Evolutionary conservation across 2,797 vertebrate genomes (phyloP), one percentile per base, ranked within the genome.

Genomic region (Pogoniulus pusillus): DNA sequence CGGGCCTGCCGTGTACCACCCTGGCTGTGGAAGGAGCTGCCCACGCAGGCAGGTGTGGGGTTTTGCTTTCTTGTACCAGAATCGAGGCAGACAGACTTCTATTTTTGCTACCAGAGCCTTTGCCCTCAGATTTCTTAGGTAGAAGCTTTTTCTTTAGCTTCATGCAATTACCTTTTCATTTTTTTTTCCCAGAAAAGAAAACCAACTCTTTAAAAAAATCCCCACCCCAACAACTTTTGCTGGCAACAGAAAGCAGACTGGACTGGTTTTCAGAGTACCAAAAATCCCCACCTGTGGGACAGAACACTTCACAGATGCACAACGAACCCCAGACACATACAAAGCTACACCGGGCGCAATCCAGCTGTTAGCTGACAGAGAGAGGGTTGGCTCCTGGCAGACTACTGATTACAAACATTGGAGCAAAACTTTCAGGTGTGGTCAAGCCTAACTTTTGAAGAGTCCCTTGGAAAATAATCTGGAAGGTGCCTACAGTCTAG

Each of bases 301-400:
- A 45, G 65, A 82, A 70, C 23, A 73, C 54, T 75, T 83, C 45
- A 26, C 43, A 91, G 74, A 64, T 77, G 80, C 2, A 78, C 87
- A 93, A 81, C 51, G 84, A 91, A 86, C 76, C 45, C 71, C 79
- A 78, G 85, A 86, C 77, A 80, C 64, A 24, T n/a, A 69, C 14
- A 70, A 87, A 91, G 87, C 45, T 58, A 58, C 30, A 90, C 7
- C 35, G 41, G 90, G 55, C 69, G 62, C 43, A 86, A 58, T 68
- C 54, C 78, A 88, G 79, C 80, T 94, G 10, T 73, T 60, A 37
- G 2, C 79, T 93, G 74, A 51, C 62, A 85, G 87, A 89, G 58
- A 89, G 22, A 35, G 66, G 24, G 27, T 9, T 93, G 54, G 49
- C 64, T 90, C 65, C 63, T 77, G 35, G 82, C 69, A 58, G 45